Evolutionary conservation across 2,888 invertebrate species (phyloP).

Genomic region (Nymphalis c-album): DNA sequence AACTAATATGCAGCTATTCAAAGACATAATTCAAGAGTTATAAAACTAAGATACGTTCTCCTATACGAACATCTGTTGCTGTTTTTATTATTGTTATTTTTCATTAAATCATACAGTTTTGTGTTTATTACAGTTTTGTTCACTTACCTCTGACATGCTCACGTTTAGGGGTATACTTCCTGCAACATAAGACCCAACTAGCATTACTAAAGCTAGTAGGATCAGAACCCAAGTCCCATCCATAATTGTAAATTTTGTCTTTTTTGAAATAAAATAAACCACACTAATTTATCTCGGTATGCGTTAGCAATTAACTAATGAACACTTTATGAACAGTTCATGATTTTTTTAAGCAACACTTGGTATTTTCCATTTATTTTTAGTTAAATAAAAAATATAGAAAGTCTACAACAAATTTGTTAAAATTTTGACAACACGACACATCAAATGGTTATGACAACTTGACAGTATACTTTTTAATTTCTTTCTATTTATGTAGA

Average conservation of each 20-base stretch:
- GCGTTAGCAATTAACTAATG: neutral
- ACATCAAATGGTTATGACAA: slow-evolving; percentile 15
- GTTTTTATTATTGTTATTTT: slow-evolving; percentile 6
- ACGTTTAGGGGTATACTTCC: slow-evolving; percentile 97
- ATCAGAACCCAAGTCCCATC: slow-evolving; percentile 92
- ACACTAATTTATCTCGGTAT: neutral
- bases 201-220: slow-evolving; percentile 94
- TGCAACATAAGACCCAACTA: slow-evolving; percentile 96
- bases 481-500: neutral
- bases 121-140: neutral
- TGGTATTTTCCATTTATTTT: slow-evolving; percentile 2
- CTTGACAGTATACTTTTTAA: neutral
- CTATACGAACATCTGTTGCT: neutral
- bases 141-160: slow-evolving; percentile 93
- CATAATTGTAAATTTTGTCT: slow-evolving; percentile 74
- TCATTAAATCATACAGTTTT: neutral
- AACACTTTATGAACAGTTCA: slow-evolving; percentile 5
- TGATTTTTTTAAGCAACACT: slow-evolving; percentile 5
- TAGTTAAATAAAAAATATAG: slow-evolving; percentile 15
- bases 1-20: no score
- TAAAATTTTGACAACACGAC: slow-evolving; percentile 33
- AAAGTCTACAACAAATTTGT: slow-evolving; percentile 21
- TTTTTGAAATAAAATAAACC: slow-evolving; percentile 19
- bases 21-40: no score
- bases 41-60: no score